Conservation (phyloP, 2,888 invertebrate genomes). For the Eugnorisma glareosa region DNA sequence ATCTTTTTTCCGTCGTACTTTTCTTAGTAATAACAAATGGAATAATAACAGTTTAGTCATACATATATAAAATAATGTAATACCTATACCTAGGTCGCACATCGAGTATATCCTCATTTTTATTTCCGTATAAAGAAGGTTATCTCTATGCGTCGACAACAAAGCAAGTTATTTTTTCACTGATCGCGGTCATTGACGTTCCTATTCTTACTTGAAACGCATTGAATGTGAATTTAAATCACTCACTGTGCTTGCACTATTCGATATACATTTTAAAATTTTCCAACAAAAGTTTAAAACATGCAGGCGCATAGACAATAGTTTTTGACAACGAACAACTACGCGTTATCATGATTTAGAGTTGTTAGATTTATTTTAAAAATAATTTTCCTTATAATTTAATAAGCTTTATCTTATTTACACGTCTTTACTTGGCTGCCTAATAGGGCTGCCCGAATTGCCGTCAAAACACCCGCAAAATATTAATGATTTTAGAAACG, state of each 20-base stretch:
- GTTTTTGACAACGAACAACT: slow-evolving; percentile 30
- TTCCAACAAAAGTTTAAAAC: background rate
- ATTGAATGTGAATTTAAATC: slow-evolving; percentile 5
- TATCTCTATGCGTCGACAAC: slow-evolving; percentile 42
- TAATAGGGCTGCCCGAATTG: slow-evolving; percentile 20
- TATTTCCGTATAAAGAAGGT: slow-evolving; percentile 47
- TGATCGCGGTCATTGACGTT: background rate
- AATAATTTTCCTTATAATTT: slow-evolving; percentile 32
- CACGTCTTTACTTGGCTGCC: slow-evolving; percentile 44
- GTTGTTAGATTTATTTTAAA: slow-evolving; percentile 12
- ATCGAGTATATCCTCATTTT: slow-evolving; percentile 21
- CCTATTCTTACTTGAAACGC: background rate
- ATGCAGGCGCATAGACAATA: slow-evolving; percentile 16
- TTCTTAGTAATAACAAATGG: too few relatives aligned
- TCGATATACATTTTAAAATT: slow-evolving; percentile 6
- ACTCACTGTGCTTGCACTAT: slow-evolving; percentile 16
- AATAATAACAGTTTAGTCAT: slow-evolving; percentile 36
- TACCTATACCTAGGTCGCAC: slow-evolving; percentile 8
- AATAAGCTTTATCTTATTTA: slow-evolving; percentile 51
- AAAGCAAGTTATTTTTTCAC: slow-evolving; percentile 43
- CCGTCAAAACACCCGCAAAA: slow-evolving; percentile 13
- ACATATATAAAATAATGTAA: too few relatives aligned
- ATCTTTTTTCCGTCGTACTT: background rate
- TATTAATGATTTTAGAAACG: slow-evolving; percentile 43
- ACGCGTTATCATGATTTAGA: slow-evolving; percentile 25